A percentile compares a stretch with the other conserved stretches of the same genome.
Conservation (phyloP, 2,888 invertebrate species). For the Pyrgus malvae region DNA sequence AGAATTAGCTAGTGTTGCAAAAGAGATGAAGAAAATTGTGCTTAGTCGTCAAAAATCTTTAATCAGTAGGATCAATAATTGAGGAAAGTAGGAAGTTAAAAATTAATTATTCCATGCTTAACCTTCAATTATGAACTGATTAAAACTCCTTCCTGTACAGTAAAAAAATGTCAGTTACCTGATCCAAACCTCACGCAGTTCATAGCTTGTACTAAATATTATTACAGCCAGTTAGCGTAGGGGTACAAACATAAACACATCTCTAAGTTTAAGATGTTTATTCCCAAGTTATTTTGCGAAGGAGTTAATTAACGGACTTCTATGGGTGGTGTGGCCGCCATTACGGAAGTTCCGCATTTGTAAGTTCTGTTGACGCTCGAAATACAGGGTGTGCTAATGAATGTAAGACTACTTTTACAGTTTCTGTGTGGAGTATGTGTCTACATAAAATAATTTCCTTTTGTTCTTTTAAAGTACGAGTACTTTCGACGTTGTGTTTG, state of each 20-base stretch:
- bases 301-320: constrained; percentile 3
- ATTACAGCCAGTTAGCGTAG: neutral
- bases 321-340: neutral
- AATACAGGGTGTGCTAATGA: neutral
- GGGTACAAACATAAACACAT: constrained; percentile 4
- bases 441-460: too few relatives aligned
- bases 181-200: neutral
- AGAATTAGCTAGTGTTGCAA: too few relatives aligned
- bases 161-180: neutral
- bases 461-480: too few relatives aligned
- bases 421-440: neutral
- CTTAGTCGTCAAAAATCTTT: too few relatives aligned
- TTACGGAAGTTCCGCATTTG: constrained; percentile 1
- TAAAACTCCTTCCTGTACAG: too few relatives aligned
- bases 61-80: too few relatives aligned
- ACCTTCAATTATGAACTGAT: too few relatives aligned
- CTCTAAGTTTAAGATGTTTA: neutral
- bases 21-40: too few relatives aligned
- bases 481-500: too few relatives aligned
- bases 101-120: too few relatives aligned
- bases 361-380: neutral
- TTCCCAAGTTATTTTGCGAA: neutral
- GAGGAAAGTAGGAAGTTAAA: too few relatives aligned
- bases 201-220: neutral
- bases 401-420: neutral